Percentiles rank a stretch among this genome's conserved stretches.
These are phyloP conservation scores for Pentalonia nigronervosa DNA, from an alignment of 1,140 invertebrate species.

Conservation along the genomic window DNA sequence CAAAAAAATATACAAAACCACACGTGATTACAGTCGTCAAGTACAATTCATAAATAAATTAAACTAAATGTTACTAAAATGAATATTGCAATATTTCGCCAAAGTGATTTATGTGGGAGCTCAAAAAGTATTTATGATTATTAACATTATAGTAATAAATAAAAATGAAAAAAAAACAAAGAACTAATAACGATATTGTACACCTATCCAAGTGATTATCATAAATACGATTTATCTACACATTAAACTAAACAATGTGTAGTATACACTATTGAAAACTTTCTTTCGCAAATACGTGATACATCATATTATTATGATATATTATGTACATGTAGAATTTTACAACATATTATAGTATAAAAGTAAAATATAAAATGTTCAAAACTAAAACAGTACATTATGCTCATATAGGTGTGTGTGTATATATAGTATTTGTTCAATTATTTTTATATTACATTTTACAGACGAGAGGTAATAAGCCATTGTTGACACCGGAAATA, in stretches of 20 bases:
- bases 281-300: neutral
- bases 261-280: neutral
- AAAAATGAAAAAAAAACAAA: neutral
- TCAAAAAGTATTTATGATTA: neutral
- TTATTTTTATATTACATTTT: neutral
- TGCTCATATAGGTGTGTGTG: neutral
- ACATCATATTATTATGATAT: neutral
- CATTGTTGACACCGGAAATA: neutral
- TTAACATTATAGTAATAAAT: neutral
- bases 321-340: neutral
- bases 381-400: neutral
- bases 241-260: slow-evolving; percentile 8
- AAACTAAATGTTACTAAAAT: neutral
- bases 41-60: neutral
- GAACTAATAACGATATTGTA: neutral
- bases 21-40: neutral
- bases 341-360: neutral
- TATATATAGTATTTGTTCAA: neutral
- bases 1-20: neutral
- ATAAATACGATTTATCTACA: neutral
- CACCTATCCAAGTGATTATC: neutral
- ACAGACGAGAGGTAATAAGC: neutral
- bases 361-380: neutral
- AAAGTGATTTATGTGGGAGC: neutral
- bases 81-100: neutral